Evolutionary conservation across 2,797 vertebrate genomes (phyloP).

Genomic region (Myripristis murdjan): DNA sequence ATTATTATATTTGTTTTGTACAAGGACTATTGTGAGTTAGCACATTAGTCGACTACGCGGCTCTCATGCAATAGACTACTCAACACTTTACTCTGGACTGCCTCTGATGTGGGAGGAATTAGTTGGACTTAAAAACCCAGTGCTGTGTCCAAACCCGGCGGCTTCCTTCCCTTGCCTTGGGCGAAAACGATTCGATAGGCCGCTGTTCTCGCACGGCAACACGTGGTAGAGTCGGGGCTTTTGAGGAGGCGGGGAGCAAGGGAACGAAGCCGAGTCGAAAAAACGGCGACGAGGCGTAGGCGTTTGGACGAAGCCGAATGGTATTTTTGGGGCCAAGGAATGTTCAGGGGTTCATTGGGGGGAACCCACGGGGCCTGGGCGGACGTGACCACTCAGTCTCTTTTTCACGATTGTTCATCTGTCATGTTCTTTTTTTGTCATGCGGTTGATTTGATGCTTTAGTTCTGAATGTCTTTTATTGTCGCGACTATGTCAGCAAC

Average conservation of each 20-base stretch:
- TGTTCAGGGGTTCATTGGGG: conserved; percentile 83
- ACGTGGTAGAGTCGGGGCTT: neutral
- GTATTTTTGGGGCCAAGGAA: conserved; percentile 79
- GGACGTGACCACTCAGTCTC: conserved; percentile 84
- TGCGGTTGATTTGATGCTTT: conserved; percentile 75
- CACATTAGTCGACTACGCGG: conserved; percentile 80
- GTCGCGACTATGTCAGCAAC: conserved; percentile 67
- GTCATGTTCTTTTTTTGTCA: conserved; percentile 73
- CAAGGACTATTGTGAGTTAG: conserved; percentile 74
- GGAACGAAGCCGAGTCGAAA: conserved; percentile 49
- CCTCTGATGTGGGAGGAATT: conserved; percentile 72
- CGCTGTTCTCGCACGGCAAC: neutral
- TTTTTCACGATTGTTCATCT: conserved; percentile 85
- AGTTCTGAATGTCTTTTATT: conserved; percentile 86
- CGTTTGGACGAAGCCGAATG: conserved; percentile 70
- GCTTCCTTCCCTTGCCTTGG: conserved; percentile 58
- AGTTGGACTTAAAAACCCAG: conserved; percentile 74
- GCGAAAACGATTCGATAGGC: neutral
- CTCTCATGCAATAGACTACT: conserved; percentile 84
- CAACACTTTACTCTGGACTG: conserved; percentile 82
- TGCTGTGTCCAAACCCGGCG: conserved; percentile 71
- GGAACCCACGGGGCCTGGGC: conserved; percentile 77
- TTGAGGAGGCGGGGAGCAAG: neutral
- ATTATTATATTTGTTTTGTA: conserved; percentile 78
- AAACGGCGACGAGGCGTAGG: conserved; percentile 44